phyloP scores from a whole-genome alignment of 2,888 invertebrate genomes.

The Phaonia tiefii region DNA sequence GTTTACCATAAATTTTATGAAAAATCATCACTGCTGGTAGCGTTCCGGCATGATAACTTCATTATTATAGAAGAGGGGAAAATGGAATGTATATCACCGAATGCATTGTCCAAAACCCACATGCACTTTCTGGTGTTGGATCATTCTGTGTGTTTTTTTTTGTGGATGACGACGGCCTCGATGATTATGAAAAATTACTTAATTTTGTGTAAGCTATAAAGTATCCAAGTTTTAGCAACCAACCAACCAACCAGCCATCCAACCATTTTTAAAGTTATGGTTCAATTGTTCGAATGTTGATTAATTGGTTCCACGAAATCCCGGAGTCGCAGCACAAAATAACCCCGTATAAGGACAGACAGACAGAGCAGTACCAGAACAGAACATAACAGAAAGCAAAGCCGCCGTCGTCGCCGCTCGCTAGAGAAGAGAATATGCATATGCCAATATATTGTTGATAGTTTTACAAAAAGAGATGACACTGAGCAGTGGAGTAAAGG shows the following conservation, averaged over 20 bases:
- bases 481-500: not conserved
- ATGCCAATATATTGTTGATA: constrained; percentile 23
- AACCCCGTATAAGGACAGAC: not conserved
- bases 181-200: constrained; percentile 66
- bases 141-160: not conserved
- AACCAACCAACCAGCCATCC: not conserved
- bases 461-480: not conserved
- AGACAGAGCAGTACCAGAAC: not conserved
- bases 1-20: not conserved
- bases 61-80: constrained; percentile 21
- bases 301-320: constrained; percentile 63
- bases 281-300: constrained; percentile 65
- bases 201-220: constrained; percentile 57
- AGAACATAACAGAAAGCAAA: too few relatives aligned
- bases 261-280: constrained; percentile 54
- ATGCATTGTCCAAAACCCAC: not conserved
- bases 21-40: constrained; percentile 61
- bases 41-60: constrained; percentile 44
- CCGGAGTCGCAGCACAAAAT: not conserved
- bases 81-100: not conserved
- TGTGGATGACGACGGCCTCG: constrained; percentile 32
- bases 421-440: not conserved
- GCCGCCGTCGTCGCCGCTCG: too few relatives aligned
- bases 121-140: constrained; percentile 1
- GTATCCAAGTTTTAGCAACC: constrained; percentile 25